Base-by-base conservation (phyloP, 1,140 invertebrate genomes). In the Drosophila yakuba region DNA sequence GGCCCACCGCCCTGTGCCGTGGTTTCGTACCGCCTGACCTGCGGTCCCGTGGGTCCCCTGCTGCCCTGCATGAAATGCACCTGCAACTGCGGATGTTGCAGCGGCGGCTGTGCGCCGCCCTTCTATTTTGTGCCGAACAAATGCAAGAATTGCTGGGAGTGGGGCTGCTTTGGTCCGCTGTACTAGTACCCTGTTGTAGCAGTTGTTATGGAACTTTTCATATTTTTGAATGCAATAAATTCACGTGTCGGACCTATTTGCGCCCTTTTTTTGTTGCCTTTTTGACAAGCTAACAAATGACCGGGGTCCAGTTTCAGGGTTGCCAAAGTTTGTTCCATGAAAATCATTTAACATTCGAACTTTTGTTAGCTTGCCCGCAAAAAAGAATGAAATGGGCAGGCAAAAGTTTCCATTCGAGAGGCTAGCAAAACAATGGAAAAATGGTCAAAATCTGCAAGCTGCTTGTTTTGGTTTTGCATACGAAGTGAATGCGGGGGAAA, bases 201-300 rank as follows among this genome's bases (percentile, higher is more conserved):
- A 41, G 55, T 60, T 72, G 64, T 66, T 45, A 58, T 69, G 47
- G 39, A 82, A 59, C 52, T 60, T 64, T 86, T 67, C 41, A 75
- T 74, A 78, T 54, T 69, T 85, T 67, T 73, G 60, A 77, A 54
- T 38, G 71, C 82, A 85, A 78, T 81, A 85, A 88, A 86, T 88
- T 88, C 60, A 68, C 56, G 48, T 68, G 69, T 74, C 69, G 68
- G 52, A 75, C 52, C 17, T 74, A 38, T 54, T 52, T 39, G 39
- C 57, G 50, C 12, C 6, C n/a, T 14, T n/a, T 15, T 43, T 55
- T 36, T 23, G 55, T 36, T 52, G 39, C 15, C 47, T 43, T 23
- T 38, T 41, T 78, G 74, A 81, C 82, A 86, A 45, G 48, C 57
- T 57, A 81, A 74, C 58, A 81, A 81, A 77, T 77, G 78, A 50